Base-by-base conservation (phyloP, 2,888 invertebrate species). In the Biston stratarius region DNA sequence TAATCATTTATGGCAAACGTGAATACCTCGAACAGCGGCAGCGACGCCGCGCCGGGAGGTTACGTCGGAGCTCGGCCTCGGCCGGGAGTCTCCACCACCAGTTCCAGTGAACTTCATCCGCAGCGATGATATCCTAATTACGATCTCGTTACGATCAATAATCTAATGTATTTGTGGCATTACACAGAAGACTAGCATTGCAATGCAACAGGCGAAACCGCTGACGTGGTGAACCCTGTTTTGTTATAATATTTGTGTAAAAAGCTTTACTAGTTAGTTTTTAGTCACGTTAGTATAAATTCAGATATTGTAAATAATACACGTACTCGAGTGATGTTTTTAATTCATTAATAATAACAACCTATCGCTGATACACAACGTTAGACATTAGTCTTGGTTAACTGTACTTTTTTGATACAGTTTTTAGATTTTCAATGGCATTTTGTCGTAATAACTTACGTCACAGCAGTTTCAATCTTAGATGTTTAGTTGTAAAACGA, bases 71-170 rank as follows among this genome's bases (percentile, higher is more conserved):
- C 69, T 67, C 73, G 65, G 68, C 52, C 71, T 67, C 72, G 70
- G 69, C 71, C 69, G 74, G 73, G 72, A 69, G 80, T 73, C 79
- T 78, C 83, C 83, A 71, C 77, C 83, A 78, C 74, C 85, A 84
- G 88, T 87, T 90, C 90, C 91, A 90, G 91, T 88, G 88, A 88
- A 84, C 78, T 83, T 91, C 93, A 87, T 91, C 91, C 75, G 44
- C 71, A 77, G 74, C 77, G 92, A 91, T 91, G 91, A 90, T 89
- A 90, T 94, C 93, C 93, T 94, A 93, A 84, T 55, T 82, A 84
- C 88, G 94, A 94, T 93, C 94, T 94, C 94, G 94, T 92, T 93
- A 90, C 83, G 94, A 93, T 93, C 94, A 94, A 90, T 90, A 88
- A 88, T 83, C 84, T 86, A 88, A 89, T 88, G 87, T 86, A 80